Evolutionary conservation across 2,888 invertebrate genomes (phyloP).

Genomic region (Lysandra bellargus): DNA sequence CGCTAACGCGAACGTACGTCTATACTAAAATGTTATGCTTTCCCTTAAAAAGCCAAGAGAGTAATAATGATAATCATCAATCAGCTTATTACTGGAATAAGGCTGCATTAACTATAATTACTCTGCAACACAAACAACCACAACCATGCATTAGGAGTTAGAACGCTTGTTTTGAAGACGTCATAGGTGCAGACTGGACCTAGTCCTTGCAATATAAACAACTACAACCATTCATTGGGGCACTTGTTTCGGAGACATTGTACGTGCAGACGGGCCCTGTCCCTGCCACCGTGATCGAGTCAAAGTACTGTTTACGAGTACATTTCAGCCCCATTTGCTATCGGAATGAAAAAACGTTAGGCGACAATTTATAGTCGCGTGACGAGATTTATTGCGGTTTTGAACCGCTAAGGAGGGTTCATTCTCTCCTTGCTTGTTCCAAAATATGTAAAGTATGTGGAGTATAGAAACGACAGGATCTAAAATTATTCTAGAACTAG

Average conservation of each 20-base stretch:
- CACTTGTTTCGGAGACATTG: background rate
- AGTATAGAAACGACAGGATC: background rate
- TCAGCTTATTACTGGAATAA: too few species aligned
- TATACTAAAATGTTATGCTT: background rate
- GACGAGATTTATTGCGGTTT: slow-evolving; percentile 22
- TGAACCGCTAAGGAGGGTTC: slow-evolving; percentile 11
- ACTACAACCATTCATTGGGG: background rate
- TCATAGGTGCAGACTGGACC: too few species aligned
- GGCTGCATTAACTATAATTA: too few species aligned
- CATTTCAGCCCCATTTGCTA: slow-evolving; percentile 25
- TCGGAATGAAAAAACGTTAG: slow-evolving; percentile 26
- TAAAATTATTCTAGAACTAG: background rate
- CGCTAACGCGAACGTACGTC: background rate
- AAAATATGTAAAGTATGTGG: background rate
- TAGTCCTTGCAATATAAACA: too few species aligned
- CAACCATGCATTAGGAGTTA: too few species aligned
- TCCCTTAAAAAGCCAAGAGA: background rate
- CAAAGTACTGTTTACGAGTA: slow-evolving; percentile 25
- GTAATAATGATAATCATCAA: background rate
- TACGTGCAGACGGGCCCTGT: background rate
- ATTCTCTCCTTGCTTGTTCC: background rate
- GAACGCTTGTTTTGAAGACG: too few species aligned
- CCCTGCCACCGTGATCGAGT: background rate
- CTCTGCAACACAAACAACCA: too few species aligned
- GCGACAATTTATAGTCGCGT: slow-evolving; percentile 26